Evolutionary conservation across 2,113 vertebrate genomes (phyloP), one percentile per base, ranked within the genome.

Genomic region (Mungos mungo): DNA sequence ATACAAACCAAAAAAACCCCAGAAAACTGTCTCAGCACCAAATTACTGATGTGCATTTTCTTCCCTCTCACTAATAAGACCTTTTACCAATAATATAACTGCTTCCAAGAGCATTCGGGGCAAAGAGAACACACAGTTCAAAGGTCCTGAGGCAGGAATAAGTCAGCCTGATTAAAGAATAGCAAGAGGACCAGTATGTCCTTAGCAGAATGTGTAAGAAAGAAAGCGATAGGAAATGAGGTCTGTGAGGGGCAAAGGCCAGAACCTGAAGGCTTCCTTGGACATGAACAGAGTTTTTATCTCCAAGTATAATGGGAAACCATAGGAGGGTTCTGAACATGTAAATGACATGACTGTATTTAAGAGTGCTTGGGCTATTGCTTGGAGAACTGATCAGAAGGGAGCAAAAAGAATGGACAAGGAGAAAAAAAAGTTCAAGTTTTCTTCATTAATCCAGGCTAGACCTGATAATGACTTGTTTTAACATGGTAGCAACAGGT

Each of bases 21-120:
- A 76, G 35, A 68, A 90, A 90, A 66, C 19, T 19, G 16, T 81
- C 38, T 52, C 12, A 77, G 11, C 69, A 85, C 74, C 68, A 90
- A 95, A 83, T 90, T 95, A 66, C 7, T 84, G 50, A 90, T 27
- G 11, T 66, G n/a, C 23, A 47, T 77, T 90, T 95, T 68, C 87
- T 83, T 12, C 45, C 11, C 29, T 57, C 57, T 12, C 47, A 84
- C 9, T 15, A 68, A 54, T 35, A 74, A 63, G 23, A 74, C 69
- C 27, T 41, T 76, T 74, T 57, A 65, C n/a, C 77, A 66, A 27
- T 29, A 72, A 50, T 63, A 25, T 86, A 60, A 91, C 33, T 50
- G 50, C 66, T 79, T 77, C 18, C 18, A 38, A 95, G 16, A 86
- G 25, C 33, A 79, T 91, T 85, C 18, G 35, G 91, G 63, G 72